These are phyloP conservation scores for Sphyrna mokarran DNA, from an alignment of 2,113 vertebrate species.

Conservation along the genomic window DNA sequence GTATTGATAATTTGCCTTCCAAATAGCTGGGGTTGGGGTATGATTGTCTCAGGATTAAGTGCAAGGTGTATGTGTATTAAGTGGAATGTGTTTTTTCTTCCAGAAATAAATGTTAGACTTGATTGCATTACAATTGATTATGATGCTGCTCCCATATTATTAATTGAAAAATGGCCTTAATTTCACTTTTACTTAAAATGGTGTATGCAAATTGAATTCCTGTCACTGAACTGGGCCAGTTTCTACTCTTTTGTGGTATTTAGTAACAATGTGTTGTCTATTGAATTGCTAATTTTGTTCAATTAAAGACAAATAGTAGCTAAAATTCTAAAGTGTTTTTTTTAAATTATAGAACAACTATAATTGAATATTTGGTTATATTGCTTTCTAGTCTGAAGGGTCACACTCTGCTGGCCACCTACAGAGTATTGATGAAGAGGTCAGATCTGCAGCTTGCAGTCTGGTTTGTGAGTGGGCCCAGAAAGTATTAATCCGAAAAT, in stretches of 20 bases:
- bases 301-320: not conserved
- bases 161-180: not conserved
- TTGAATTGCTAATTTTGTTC: not conserved
- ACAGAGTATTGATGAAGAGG: conserved; percentile 80
- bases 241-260: not conserved
- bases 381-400: conserved; percentile 71
- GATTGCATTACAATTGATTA: not conserved
- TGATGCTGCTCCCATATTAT: not conserved
- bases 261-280: not conserved
- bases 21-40: not conserved
- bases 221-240: not conserved
- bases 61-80: not conserved
- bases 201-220: not conserved
- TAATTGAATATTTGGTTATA: conserved; percentile 36
- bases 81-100: not conserved
- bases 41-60: not conserved
- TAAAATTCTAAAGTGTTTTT: not conserved
- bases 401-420: conserved; percentile 73
- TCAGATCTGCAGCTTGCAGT: conserved; percentile 83
- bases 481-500: conserved; percentile 93
- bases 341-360: too few species aligned
- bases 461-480: conserved; percentile 98
- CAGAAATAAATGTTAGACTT: not conserved
- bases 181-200: not conserved
- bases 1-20: not conserved